These are phyloP conservation scores for Thecocarcelia acutangulata DNA, from an alignment of 2,888 invertebrate species.

Conservation along the genomic window DNA sequence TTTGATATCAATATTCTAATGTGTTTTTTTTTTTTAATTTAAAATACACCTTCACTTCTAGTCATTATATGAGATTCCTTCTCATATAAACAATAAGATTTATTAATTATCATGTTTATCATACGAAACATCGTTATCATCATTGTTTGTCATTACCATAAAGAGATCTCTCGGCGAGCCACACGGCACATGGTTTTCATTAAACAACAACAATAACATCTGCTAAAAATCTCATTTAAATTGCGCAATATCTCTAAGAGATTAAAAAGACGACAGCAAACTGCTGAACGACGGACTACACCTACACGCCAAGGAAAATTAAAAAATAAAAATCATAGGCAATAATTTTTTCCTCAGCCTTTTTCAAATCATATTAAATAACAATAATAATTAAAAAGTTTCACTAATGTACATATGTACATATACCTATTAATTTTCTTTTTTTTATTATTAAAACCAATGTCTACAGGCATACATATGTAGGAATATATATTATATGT, in stretches of 20 bases:
- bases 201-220: constrained; percentile 18
- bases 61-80: background rate
- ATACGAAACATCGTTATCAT: constrained; percentile 30
- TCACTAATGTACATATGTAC: background rate
- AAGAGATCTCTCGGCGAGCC: constrained; percentile 16
- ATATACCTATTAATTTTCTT: background rate
- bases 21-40: background rate
- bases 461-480: too few species aligned
- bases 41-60: background rate
- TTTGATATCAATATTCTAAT: constrained; percentile 1
- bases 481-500: background rate
- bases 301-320: constrained; percentile 41
- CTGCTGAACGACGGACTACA: constrained; percentile 24
- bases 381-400: constrained; percentile 9
- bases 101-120: constrained; percentile 26
- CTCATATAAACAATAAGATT: constrained; percentile 36
- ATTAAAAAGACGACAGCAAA: constrained; percentile 22
- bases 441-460: constrained; percentile 9
- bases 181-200: constrained; percentile 41
- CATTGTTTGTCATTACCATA: constrained; percentile 8
- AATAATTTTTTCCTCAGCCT: background rate
- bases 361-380: constrained; percentile 10
- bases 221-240: constrained; percentile 55
- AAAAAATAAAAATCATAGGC: constrained; percentile 15
- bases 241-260: constrained; percentile 63